phyloP scores from a whole-genome alignment of 2,113 vertebrate species.

The Haliaeetus leucogaster region DNA sequence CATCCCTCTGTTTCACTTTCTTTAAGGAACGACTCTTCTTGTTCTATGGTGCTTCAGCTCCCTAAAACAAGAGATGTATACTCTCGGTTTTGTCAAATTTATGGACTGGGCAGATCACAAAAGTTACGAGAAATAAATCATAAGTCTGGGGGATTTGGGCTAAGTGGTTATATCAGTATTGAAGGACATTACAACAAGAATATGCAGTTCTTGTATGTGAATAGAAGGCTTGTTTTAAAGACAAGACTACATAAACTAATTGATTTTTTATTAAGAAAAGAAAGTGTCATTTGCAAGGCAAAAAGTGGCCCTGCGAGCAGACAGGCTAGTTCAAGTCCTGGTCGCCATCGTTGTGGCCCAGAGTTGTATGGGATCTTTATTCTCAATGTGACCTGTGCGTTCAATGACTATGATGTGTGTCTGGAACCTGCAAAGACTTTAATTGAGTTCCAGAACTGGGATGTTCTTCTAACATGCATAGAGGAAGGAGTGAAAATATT shows the following conservation, averaged over 20 bases:
- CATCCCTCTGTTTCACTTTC: constrained; percentile 91
- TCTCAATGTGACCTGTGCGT: constrained; percentile 85
- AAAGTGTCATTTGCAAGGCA: constrained; percentile 77
- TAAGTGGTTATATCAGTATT: constrained; percentile 83
- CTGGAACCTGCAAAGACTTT: constrained; percentile 92
- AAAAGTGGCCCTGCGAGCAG: constrained; percentile 60
- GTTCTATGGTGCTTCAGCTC: constrained; percentile 87
- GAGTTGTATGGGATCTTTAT: constrained; percentile 86
- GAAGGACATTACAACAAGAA: constrained; percentile 93
- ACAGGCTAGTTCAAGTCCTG: constrained; percentile 69
- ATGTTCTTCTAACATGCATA: constrained; percentile 79
- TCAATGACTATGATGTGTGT: constrained; percentile 89
- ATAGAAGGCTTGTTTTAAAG: constrained; percentile 86
- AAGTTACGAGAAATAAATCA: constrained; percentile 84
- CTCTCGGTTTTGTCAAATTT: constrained; percentile 92
- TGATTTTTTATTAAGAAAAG: constrained; percentile 83
- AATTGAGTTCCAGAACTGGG: constrained; percentile 95
- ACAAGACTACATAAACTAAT: constrained; percentile 92
- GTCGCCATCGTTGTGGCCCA: constrained; percentile 72
- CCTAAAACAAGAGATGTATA: constrained; percentile 83
- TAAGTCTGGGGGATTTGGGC: constrained; percentile 76
- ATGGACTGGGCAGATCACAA: constrained; percentile 80
- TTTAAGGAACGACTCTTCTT: constrained; percentile 85
- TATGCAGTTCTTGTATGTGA: constrained; percentile 92
- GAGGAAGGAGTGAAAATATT: constrained; percentile 89